Base-by-base conservation (phyloP, 2,113 vertebrate genomes). In the Hippoglossus stenolepis region DNA sequence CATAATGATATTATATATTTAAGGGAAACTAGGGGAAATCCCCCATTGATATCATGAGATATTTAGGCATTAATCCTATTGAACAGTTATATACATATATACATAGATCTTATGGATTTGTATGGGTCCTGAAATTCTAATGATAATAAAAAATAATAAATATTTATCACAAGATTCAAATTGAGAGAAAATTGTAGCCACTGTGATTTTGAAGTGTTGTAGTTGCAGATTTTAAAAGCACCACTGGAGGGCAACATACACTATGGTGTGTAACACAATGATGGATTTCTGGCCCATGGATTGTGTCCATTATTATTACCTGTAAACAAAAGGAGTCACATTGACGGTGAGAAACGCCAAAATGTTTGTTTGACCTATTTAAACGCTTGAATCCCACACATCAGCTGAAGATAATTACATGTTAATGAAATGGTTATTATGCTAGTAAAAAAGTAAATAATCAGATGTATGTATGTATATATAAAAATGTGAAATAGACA, bases 181-280 rank as follows among this genome's bases (percentile, higher is more conserved):
- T 20, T 2, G n/a, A 38, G 6, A 51, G 20, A 18, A 5, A 17
- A 18, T 51, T 51, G 47, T 43, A 43, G 11, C 47, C 47, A 5
- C 5, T 10, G n/a, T 17, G 10, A 18, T 38, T 26, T 43, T 15
- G 15, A 5, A 31, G 13, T 38, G 18, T 49, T 65, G 31, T 38
- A 38, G 28, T 20, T 28, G 24, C 24, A 28, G 57, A 17, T 49
- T 66, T 28, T 2, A 31, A 35, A 0, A 38, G 54, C 40, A 35
- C 73, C 89, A 68, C 80, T 60, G 87, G 85, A 69, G 89, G 85
- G 84, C 75, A 69, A 74, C 75, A 84, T 14, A 66, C n/a, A 26
- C 63, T 56, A 26, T 53, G 28, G 28, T 9, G 40, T 23, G 26
- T 18, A 18, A 53, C 59, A 80, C 64, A 49, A 71, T 40, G 14